phyloP scores from a whole-genome alignment of 2,797 vertebrate genomes.

The Megalops cyprinoides region DNA sequence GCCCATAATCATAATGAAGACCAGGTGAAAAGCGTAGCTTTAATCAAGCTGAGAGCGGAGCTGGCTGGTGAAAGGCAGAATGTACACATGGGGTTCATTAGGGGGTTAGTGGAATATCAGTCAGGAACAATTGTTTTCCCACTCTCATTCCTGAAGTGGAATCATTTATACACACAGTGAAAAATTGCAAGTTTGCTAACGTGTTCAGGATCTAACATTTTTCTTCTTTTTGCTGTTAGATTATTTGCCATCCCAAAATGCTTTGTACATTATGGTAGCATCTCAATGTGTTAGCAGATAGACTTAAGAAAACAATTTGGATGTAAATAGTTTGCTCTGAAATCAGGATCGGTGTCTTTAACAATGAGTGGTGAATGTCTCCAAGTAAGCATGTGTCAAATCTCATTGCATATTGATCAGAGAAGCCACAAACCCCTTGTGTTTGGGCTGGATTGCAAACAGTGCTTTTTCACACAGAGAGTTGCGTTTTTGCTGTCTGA shows the following conservation, averaged over 20 bases:
- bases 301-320: not conserved
- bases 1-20: slow-evolving; percentile 70
- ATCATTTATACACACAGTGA: slow-evolving; percentile 54
- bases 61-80: slow-evolving; percentile 77
- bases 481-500: too few relatives aligned
- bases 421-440: too few relatives aligned
- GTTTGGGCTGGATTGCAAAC: too few relatives aligned
- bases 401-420: too few relatives aligned
- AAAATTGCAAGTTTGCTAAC: slow-evolving; percentile 47
- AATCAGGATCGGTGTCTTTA: slow-evolving; percentile 19
- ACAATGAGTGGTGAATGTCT: not conserved
- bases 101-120: slow-evolving; percentile 76
- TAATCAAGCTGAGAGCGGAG: slow-evolving; percentile 79
- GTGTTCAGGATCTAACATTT: slow-evolving; percentile 32
- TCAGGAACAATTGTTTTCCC: slow-evolving; percentile 83
- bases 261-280: too few relatives aligned
- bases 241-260: not conserved
- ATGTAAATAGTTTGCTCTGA: not conserved
- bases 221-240: not conserved
- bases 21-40: slow-evolving; percentile 79
- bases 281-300: not conserved
- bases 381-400: too few relatives aligned
- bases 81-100: slow-evolving; percentile 82
- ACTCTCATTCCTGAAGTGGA: slow-evolving; percentile 70
- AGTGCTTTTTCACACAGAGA: too few relatives aligned